A percentile compares a stretch with the other conserved stretches of the same genome.
These are phyloP conservation scores for Tichodroma muraria DNA, from an alignment of 2,113 vertebrate genomes.

Conservation along the genomic window DNA sequence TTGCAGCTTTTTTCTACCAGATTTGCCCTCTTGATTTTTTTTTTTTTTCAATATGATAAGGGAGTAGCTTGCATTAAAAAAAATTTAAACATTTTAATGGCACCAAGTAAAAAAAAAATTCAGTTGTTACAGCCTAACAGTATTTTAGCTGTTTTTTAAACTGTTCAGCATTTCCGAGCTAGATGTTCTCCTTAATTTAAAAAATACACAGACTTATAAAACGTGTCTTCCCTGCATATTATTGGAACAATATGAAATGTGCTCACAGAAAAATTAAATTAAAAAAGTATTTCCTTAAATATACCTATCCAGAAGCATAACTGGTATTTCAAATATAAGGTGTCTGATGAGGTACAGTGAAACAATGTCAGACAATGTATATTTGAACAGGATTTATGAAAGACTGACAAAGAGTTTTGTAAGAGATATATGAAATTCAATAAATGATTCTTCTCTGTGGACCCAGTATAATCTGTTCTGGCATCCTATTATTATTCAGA, in stretches of 20 bases:
- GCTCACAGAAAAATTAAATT: neutral
- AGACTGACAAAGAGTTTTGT: neutral
- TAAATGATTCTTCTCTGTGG: neutral
- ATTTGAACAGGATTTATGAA: neutral
- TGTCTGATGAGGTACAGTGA: neutral
- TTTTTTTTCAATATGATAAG: neutral
- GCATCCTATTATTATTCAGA: neutral
- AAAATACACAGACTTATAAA: neutral
- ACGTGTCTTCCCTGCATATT: neutral
- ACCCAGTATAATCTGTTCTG: neutral
- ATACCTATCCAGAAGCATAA: neutral
- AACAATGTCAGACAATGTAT: neutral
- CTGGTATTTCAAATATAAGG: neutral
- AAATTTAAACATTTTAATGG: neutral
- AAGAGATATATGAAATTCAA: neutral
- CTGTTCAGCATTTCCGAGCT: neutral
- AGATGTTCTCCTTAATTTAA: neutral
- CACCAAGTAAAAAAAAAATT: neutral
- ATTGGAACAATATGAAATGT: neutral
- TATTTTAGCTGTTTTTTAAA: neutral
- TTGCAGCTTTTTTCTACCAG: neutral
- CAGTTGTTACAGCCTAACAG: neutral
- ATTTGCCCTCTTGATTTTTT: neutral
- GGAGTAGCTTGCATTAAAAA: neutral
- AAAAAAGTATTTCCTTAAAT: neutral